Evolutionary conservation across 2,888 invertebrate genomes (phyloP).

Genomic region (Ligdia adustata): DNA sequence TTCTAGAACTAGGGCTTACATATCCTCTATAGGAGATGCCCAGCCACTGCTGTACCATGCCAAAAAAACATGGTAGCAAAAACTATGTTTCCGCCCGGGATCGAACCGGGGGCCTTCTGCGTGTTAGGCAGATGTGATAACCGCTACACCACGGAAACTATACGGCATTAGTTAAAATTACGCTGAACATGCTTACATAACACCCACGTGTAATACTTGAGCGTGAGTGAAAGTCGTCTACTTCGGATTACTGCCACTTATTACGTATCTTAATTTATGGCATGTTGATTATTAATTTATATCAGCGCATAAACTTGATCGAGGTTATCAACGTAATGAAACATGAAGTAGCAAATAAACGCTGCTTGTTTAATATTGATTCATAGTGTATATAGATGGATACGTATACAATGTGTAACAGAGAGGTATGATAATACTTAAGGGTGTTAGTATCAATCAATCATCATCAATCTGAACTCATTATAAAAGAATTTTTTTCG

Average conservation of each 20-base stretch:
- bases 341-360: too few relatives aligned
- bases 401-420: too few relatives aligned
- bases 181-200: not conserved
- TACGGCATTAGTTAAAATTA: constrained; percentile 1
- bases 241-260: constrained; percentile 17
- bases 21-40: too few relatives aligned
- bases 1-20: too few relatives aligned
- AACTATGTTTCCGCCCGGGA: constrained; percentile 91
- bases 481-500: too few relatives aligned
- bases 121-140: constrained; percentile 96
- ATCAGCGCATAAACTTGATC: too few relatives aligned
- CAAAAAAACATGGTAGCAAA: constrained; percentile 22
- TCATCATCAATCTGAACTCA: too few relatives aligned
- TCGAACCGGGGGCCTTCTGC: constrained; percentile 96
- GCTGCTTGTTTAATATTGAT: too few relatives aligned
- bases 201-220: constrained; percentile 2
- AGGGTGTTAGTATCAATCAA: too few relatives aligned
- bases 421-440: too few relatives aligned
- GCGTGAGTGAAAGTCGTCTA: constrained; percentile 29
- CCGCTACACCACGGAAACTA: constrained; percentile 94
- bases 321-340: not conserved
- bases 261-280: constrained; percentile 29
- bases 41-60: not conserved
- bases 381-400: too few relatives aligned
- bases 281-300: constrained; percentile 13